Evolutionary conservation across 2,797 vertebrate genomes (phyloP), one percentile per base, ranked within the genome.

Genomic region (Lepus townsendii): DNA sequence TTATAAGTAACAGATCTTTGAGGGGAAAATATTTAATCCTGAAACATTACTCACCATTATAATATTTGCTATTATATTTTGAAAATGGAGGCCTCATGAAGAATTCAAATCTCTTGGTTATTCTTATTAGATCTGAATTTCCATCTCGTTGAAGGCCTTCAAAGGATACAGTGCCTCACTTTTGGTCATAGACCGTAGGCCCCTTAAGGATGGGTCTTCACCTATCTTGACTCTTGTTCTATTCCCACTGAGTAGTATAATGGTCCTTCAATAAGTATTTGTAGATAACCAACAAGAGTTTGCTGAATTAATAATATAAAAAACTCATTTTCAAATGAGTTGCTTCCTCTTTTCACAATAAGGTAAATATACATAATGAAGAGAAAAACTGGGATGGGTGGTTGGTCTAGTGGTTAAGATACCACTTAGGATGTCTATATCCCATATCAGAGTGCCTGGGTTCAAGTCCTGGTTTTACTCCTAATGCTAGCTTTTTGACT

Each of bases 51-150:
- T 60, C 24, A 85, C n/a, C 11, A 65, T 86, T 76, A 42, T 50
- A 77, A 47, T 93, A 91, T 80, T 42, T 88, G 62, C 17, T 85
- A 26, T 65, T 85, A 32, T 54, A 24, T 72, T 83, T 94, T 79
- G 26, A 84, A 93, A 94, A 85, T 47, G 3, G 26, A 84, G 47
- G 27, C 71, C 35, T 24, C 69, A 57, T n/a, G 50, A 90, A 54
- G 38, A 90, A 32, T 63, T 88, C 65, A 77, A 13, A 88, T 20
- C 5, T 90, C 42, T 73, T 87, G 22, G 5, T 26, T 76, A 60
- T 16, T 7, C 32, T 90, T 78, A 72, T 5, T 69, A 66, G 0
- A 38, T 88, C n/a, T 50, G 16, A 90, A 35, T 87, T 69, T 69
- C 47, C 16, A 77, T 10, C 65, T 35, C 85, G 69, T 90, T 50